These are phyloP conservation scores for Mareca strepera DNA, from an alignment of 2,797 vertebrate genomes.

Conservation along the genomic window DNA sequence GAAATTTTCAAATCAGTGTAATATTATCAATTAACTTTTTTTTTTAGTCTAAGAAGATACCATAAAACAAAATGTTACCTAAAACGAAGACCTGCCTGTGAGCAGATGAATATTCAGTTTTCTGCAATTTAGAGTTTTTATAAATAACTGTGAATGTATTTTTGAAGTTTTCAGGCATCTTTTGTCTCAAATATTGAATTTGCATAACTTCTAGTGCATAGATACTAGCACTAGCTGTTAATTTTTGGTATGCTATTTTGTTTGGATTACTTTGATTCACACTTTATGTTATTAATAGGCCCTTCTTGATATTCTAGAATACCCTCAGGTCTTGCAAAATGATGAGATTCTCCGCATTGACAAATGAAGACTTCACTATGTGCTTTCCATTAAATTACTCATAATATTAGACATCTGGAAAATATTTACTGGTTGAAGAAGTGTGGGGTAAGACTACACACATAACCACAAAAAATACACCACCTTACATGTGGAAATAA, in stretches of 20 bases:
- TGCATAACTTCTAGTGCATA: not conserved
- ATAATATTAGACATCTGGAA: conserved; percentile 16
- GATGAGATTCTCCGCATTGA: not conserved
- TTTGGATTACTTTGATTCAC: not conserved
- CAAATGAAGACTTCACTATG: not conserved
- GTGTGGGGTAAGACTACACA: not conserved
- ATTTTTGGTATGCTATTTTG: not conserved
- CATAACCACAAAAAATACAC: not conserved
- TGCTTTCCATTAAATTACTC: conserved; percentile 17
- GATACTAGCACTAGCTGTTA: not conserved
- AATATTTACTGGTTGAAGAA: conserved; percentile 16
- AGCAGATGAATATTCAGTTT: not conserved
- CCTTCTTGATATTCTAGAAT: not conserved
- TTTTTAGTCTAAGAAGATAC: not conserved
- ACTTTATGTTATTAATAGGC: not conserved
- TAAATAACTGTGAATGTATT: not conserved
- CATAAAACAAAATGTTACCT: not conserved
- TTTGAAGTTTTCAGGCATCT: not conserved
- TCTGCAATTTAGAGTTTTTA: not conserved
- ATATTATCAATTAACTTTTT: not conserved
- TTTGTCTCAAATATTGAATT: not conserved
- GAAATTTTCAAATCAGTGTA: not conserved
- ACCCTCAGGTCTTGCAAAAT: not conserved
- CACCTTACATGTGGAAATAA: not conserved
- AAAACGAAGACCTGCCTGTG: not conserved